A percentile compares a stretch with the other conserved stretches of the same genome.
phyloP scores from a whole-genome alignment of 2,797 vertebrate species.

The Scyliorhinus canicula region DNA sequence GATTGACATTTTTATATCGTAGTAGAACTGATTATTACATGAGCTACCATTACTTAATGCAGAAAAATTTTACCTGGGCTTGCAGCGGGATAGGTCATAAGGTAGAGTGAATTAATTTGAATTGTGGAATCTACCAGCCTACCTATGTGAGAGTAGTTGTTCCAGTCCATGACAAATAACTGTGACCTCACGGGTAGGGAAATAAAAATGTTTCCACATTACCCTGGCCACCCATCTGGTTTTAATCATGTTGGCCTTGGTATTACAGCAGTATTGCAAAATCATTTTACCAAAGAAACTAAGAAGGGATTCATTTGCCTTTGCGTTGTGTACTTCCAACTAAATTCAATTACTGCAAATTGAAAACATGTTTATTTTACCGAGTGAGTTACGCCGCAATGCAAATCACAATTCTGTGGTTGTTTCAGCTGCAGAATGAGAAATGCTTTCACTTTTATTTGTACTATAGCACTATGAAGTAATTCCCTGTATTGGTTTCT shows the following conservation, averaged over 20 bases:
- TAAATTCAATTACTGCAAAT: neutral
- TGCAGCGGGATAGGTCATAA: neutral
- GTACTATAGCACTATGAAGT: neutral
- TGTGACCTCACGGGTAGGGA: neutral
- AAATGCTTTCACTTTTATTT: neutral
- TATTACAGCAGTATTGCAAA: neutral
- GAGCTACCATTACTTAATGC: neutral
- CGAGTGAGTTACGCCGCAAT: neutral
- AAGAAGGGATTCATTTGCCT: constrained; percentile 1
- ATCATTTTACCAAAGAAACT: constrained; percentile 20
- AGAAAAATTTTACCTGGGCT: neutral
- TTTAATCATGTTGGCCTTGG: constrained; percentile 2
- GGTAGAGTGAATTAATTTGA: neutral
- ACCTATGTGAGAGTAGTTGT: neutral
- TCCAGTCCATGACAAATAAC: neutral
- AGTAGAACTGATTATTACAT: neutral
- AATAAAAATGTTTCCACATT: neutral
- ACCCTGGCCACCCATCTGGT: constrained; percentile 26
- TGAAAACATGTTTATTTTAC: constrained; percentile 14
- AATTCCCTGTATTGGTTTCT: neutral
- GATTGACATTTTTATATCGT: neutral
- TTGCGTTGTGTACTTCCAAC: neutral
- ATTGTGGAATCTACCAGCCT: neutral
- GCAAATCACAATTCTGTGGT: neutral
- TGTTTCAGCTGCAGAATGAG: constrained; percentile 11